Base-by-base conservation (phyloP, 2,797 vertebrate species). In the Lepidocolaptes lacrymiger region DNA sequence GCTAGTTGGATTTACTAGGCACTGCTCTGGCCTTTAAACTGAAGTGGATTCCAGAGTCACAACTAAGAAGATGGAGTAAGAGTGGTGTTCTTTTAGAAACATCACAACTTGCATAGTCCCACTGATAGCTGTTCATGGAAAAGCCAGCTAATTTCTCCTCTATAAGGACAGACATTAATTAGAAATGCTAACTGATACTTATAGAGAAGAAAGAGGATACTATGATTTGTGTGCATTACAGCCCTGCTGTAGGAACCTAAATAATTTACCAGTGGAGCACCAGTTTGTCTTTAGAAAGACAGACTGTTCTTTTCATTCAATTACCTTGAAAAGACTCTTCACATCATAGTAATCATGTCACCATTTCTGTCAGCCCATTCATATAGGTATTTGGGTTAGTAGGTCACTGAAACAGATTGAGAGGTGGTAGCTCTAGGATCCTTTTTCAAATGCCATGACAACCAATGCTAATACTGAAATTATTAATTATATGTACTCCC, bases 331-430 rank as follows among this genome's bases (percentile, higher is more conserved):
- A 93, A 85, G 85, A 75, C 64, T 95, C 58, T 91, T 87, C 27
- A 56, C 36, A 56, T 90, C 64, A 37, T 43, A 74, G 77, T 79
- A 72, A 85, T 85, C 85, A 16, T 81, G 75, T 94, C 75, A 88
- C 88, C 74, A 28, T 94, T 90, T 95, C 76, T 39, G 54, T 83
- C 73, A 78, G 49, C 71, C 78, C 88, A 88, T 96, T 94, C 89
- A 92, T 79, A 22, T 69, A 89, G 80, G 69, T 95, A 96, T 94
- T 93, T 91, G 83, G 92, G 91, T 95, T 95, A 94, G 89, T 95
- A 93, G 94, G 91, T 96, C 95, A 87, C 89, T 68, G 85, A 95
- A 95, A 77, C 91, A 95, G 90, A 92, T 94, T 92, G 92, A 93
- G 84, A 80, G 74, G 68, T 91, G 79, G 72, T 88, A 95, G 63